Conservation (phyloP, 2,888 invertebrate genomes). For the Drosophila planitibia region DNA sequence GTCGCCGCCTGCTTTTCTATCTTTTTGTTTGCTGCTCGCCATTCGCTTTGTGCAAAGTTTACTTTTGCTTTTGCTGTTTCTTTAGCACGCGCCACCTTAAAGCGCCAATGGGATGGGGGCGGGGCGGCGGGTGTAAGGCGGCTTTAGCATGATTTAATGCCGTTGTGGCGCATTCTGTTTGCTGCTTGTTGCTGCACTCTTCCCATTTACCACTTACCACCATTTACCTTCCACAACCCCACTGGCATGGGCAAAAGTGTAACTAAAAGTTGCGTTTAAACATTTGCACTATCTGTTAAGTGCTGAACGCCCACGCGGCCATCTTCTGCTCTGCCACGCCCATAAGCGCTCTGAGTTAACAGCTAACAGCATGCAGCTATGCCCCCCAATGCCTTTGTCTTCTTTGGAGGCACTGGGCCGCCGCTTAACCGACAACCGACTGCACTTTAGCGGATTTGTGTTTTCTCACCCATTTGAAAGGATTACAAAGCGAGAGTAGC, state of each 20-base stretch:
- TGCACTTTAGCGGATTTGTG: conserved; percentile 79
- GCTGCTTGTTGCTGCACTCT: conserved; percentile 54
- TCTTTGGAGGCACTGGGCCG: conserved; percentile 26
- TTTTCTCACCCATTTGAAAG: conserved; percentile 79
- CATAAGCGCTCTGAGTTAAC: background rate
- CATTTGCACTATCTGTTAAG: conserved; percentile 72
- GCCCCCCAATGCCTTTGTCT: conserved; percentile 19
- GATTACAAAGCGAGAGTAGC: conserved; percentile 68
- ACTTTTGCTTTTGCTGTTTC: conserved; percentile 54
- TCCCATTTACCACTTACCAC: background rate
- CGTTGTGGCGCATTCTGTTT: conserved; percentile 59
- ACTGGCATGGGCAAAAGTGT: conserved; percentile 45
- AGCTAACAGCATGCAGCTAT: background rate
- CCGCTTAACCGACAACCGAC: conserved; percentile 65
- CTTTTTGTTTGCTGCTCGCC: conserved; percentile 36
- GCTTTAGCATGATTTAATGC: conserved; percentile 73
- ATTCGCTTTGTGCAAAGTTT: conserved; percentile 63
- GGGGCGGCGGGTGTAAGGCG: conserved; percentile 4
- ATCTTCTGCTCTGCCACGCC: conserved; percentile 25
- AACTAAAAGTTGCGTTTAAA: conserved; percentile 77
- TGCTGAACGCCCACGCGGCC: conserved; percentile 53
- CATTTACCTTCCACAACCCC: background rate
- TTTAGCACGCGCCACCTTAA: conserved; percentile 45
- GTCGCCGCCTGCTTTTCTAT: background rate
- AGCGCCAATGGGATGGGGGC: background rate